Evolutionary conservation across 2,888 invertebrate species (phyloP).

Genomic region (Perizoma affinitatum): DNA sequence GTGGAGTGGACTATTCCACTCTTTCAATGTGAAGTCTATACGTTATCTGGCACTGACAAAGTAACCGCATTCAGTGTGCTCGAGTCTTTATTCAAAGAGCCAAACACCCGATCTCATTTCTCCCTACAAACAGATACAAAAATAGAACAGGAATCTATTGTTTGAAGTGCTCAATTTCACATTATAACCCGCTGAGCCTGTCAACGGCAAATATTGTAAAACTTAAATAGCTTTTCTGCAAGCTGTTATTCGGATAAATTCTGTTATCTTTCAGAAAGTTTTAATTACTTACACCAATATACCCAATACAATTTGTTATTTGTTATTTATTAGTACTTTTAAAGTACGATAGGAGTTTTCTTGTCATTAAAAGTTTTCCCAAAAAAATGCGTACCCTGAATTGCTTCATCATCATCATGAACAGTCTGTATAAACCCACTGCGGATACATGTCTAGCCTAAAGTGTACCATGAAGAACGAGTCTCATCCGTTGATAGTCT

Average conservation of each 20-base stretch:
- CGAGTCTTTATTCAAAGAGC: too few species aligned
- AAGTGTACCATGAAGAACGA: too few species aligned
- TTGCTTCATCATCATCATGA: too few species aligned
- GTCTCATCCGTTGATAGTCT: too few species aligned
- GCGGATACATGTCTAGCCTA: too few species aligned
- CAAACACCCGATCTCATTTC: too few species aligned
- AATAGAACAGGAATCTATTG: slow-evolving; percentile 1
- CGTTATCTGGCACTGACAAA: too few species aligned
- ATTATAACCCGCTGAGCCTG: neutral
- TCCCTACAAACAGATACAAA: neutral
- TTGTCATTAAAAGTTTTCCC: neutral
- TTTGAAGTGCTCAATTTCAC: slow-evolving; percentile 2
- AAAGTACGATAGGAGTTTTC: neutral
- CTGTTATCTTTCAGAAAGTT: neutral
- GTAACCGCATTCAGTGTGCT: too few species aligned
- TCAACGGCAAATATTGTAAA: slow-evolving; percentile 8
- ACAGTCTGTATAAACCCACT: too few species aligned
- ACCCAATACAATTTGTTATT: too few species aligned
- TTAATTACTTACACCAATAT: slow-evolving; percentile 1
- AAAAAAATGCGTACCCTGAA: neutral
- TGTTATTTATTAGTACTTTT: neutral
- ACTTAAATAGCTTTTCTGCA: neutral
- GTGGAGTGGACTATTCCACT: too few species aligned
- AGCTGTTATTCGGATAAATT: neutral
- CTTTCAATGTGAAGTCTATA: too few species aligned